These are phyloP conservation scores for Ramazzottius varieornatus DNA, from an alignment of 2,888 invertebrate genomes.

Conservation along the genomic window DNA sequence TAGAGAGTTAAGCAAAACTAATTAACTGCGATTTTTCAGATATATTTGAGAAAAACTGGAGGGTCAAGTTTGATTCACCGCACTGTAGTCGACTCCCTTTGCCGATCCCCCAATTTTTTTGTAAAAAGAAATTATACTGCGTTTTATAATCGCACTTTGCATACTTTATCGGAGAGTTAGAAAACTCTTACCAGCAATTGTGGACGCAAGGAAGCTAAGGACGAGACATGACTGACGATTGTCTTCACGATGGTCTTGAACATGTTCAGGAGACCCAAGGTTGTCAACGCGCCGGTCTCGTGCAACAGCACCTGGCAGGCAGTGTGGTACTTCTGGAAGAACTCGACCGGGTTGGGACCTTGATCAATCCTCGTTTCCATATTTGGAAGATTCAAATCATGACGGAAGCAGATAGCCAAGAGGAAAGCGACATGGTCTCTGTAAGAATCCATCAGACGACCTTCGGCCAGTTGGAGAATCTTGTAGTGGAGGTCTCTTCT, in stretches of 20 bases:
- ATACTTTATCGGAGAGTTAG: too few species aligned
- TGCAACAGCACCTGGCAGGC: not conserved
- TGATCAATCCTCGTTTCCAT: not conserved
- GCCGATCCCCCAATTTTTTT: too few species aligned
- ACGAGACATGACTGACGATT: not conserved
- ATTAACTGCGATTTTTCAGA: too few species aligned
- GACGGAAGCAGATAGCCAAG: not conserved
- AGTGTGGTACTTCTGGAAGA: not conserved
- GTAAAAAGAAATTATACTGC: too few species aligned
- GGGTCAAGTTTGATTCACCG: too few species aligned
- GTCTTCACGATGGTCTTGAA: slow-evolving; percentile 1
- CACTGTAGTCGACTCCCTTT: too few species aligned
- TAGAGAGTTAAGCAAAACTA: too few species aligned
- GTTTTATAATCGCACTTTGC: too few species aligned
- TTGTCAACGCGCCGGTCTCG: not conserved
- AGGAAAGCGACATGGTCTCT: not conserved
- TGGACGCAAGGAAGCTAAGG: not conserved
- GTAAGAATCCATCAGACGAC: not conserved
- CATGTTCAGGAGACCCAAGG: not conserved
- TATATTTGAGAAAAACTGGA: too few species aligned
- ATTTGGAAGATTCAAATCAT: not conserved
- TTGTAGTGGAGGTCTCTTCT: not conserved
- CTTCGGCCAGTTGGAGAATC: not conserved
- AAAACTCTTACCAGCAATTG: not conserved
- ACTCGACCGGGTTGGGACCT: not conserved